These are phyloP conservation scores for Saturnia pavonia DNA, from an alignment of 2,888 invertebrate genomes.

Conservation along the genomic window DNA sequence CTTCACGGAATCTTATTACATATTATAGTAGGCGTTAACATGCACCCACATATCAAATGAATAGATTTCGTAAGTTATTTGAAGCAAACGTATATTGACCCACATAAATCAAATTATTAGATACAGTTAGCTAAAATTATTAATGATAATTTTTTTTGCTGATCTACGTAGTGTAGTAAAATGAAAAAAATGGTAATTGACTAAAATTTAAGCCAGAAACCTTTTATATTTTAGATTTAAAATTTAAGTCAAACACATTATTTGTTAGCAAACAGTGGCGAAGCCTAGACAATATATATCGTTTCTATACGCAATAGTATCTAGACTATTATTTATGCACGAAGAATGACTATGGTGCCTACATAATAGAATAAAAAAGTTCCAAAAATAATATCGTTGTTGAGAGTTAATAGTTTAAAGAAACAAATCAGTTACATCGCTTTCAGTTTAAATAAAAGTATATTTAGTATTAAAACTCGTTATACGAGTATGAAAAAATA, in stretches of 20 bases:
- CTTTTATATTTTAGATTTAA: neutral
- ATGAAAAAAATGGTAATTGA: neutral
- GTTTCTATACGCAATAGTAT: too few species aligned
- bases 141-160: neutral
- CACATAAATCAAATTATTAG: neutral
- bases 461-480: constrained; percentile 27
- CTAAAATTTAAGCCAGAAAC: neutral
- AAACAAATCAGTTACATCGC: neutral
- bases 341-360: too few species aligned
- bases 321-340: too few species aligned
- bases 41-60: constrained; percentile 28
- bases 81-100: neutral
- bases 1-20: constrained; percentile 33
- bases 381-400: too few species aligned
- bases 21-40: constrained; percentile 34
- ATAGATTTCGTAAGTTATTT: constrained; percentile 31
- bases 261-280: too few species aligned
- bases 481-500: constrained; percentile 37
- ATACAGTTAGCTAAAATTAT: neutral
- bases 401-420: neutral
- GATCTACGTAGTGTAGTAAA: neutral
- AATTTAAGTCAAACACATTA: neutral
- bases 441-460: constrained; percentile 12
- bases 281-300: too few species aligned
- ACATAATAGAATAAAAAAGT: too few species aligned